Base-by-base conservation (phyloP, 2,113 vertebrate species). In the Ariopsis seemanni region DNA sequence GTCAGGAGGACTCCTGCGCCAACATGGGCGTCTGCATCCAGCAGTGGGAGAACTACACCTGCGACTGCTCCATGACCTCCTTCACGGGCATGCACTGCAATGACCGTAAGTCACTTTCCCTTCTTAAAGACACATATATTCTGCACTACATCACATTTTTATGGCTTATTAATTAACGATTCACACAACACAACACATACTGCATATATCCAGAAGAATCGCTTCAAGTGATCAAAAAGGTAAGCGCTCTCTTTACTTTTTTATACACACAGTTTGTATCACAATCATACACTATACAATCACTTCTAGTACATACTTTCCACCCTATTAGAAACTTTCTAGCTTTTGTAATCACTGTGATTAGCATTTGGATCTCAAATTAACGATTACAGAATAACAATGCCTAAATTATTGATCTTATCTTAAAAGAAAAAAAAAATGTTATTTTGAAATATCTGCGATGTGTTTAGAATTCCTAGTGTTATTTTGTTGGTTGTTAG, bases 21-120 rank as follows among this genome's bases (percentile, higher is more conserved):
- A 99, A 99, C 94, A 97, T 98, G 91, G 98, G 98, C 0, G 96
- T 99, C 91, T 99, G 98, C 90, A 98, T 99, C 91, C 98, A 99
- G 91, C 97, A 98, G 10, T 99, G 98, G 98, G 98, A 99, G 92
- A 98, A 98, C 85, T 99, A 97, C 93, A 97, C 96, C 7, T 99
- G 98, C 0, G 98, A 99, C 91, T 99, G 97, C 87, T 97, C 97
- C 88, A 99, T 99, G 97, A 99, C 98, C 12, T 99, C 98, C 0
- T 98, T 97, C 92, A 97, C 97, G 2, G 97, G 98, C 85, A 97
- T 95, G 82, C 97, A 99, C 93, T 99, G 97, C 94, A 99, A 99
- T 85, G 98, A 99, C 89, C 98, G 98, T 99, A 94, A 99, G 98
- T 99, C 90, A 42, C 65, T 48, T 1, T 90, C 93, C 18, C 25